Percentiles rank a stretch among this genome's conserved stretches.
Conservation (phyloP, 2,797 vertebrate species). For the Squalus acanthias region DNA sequence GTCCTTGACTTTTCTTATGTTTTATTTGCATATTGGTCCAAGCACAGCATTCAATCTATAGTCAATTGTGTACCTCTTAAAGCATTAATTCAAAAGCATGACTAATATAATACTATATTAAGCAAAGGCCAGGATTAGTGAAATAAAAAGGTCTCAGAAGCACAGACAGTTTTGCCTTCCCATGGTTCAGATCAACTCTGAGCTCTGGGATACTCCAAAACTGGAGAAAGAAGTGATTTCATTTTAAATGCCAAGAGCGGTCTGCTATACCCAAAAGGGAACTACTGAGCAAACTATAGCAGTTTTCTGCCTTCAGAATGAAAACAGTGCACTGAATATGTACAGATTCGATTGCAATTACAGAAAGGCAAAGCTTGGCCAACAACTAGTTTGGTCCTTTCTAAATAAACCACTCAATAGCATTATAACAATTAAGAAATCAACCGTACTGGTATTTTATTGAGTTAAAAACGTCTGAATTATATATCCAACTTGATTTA, state of each 20-base stretch:
- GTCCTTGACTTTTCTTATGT: background rate
- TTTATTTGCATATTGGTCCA: background rate
- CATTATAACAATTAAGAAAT: background rate
- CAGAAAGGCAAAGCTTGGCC: background rate
- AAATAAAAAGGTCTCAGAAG: background rate
- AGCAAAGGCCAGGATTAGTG: background rate
- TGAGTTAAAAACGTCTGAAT: too few relatives aligned
- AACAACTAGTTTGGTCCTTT: background rate
- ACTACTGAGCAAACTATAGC: constrained; percentile 52
- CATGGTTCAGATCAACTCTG: background rate
- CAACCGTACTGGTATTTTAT: background rate
- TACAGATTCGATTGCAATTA: background rate
- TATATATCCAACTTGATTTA: background rate
- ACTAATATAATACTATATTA: background rate
- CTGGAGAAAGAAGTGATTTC: constrained; percentile 1
- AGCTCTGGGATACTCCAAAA: background rate
- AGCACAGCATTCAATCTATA: background rate
- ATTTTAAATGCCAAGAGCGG: constrained; percentile 43
- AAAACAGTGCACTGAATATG: background rate
- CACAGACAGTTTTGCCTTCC: background rate
- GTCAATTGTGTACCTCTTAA: background rate
- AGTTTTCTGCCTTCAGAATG: constrained; percentile 51
- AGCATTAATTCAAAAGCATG: background rate
- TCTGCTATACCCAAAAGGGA: constrained; percentile 43
- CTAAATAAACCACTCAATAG: background rate